Conservation (phyloP, 2,888 invertebrate species). For the Scaptomyza cyrtandrae region DNA sequence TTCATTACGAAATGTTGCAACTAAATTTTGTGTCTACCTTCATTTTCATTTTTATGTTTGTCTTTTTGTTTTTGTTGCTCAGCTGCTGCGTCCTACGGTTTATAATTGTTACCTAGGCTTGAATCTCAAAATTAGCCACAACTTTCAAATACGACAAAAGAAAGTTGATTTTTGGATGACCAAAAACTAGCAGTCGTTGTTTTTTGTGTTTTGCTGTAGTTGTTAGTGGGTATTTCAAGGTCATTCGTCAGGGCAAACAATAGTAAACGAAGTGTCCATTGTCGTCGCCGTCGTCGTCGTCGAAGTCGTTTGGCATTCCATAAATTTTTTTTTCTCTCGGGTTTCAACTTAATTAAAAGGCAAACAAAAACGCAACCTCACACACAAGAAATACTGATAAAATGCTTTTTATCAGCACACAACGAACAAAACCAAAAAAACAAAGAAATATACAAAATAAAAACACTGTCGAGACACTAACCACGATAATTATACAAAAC, state of each 20-base stretch:
- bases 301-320: slow-evolving; percentile 42
- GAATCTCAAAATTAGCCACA: slow-evolving; percentile 53
- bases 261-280: slow-evolving; percentile 47
- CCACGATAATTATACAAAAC: slow-evolving; percentile 79
- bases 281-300: slow-evolving; percentile 20
- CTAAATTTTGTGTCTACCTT: slow-evolving; percentile 69
- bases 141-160: slow-evolving; percentile 55
- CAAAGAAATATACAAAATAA: slow-evolving; percentile 30
- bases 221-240: slow-evolving; percentile 42
- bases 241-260: slow-evolving; percentile 47
- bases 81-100: slow-evolving; percentile 36
- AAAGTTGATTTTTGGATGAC: slow-evolving; percentile 54
- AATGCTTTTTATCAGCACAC: slow-evolving; percentile 64
- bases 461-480: slow-evolving; percentile 67
- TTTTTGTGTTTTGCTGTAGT: not conserved
- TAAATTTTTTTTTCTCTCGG: slow-evolving; percentile 48
- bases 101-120: slow-evolving; percentile 60
- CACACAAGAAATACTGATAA: slow-evolving; percentile 60
- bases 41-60: slow-evolving; percentile 49
- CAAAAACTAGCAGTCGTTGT: not conserved
- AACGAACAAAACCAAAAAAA: slow-evolving; percentile 30
- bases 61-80: slow-evolving; percentile 13
- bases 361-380: slow-evolving; percentile 67
- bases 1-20: slow-evolving; percentile 70
- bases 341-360: slow-evolving; percentile 78